Evolutionary conservation across 64 coral and sea anemone genomes (phyloP).

Genomic region (Pachyseris speciosa): DNA sequence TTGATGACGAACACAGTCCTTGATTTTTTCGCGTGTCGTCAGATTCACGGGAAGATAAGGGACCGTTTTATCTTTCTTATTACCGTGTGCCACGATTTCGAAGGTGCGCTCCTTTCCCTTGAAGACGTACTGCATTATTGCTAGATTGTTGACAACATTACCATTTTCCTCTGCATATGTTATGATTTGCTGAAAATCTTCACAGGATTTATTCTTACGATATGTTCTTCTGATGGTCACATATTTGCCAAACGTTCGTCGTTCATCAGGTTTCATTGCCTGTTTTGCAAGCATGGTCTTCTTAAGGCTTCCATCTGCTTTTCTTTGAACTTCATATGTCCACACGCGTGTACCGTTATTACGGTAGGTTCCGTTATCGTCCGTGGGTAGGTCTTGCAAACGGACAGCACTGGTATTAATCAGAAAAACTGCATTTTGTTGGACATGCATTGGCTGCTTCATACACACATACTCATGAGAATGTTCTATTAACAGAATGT

Average conservation of each 20-base stretch:
- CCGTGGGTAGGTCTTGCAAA: conserved; percentile 60
- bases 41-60: conserved; percentile 66
- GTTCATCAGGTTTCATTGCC: conserved; percentile 9
- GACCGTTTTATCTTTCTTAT: conserved; percentile 68
- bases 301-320: conserved; percentile 32
- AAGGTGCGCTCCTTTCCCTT: conserved; percentile 59
- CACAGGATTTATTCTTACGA: conserved; percentile 55
- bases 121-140: conserved; percentile 53
- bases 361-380: conserved; percentile 69
- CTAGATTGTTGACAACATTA: conserved; percentile 36
- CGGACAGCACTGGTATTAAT: conserved; percentile 55
- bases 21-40: conserved; percentile 49
- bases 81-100: conserved; percentile 34
- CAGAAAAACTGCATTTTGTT: conserved; percentile 69
- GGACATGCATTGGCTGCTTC: conserved; percentile 68
- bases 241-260: conserved; percentile 23
- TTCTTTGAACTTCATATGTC: conserved; percentile 47
- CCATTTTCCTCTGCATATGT: conserved; percentile 38
- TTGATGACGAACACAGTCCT: conserved; percentile 24
- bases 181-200: conserved; percentile 65
- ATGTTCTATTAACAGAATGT: conserved; percentile 67
- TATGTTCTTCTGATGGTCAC: conserved; percentile 63
- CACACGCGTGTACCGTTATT: conserved; percentile 53
- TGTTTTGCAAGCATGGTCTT: conserved; percentile 25
- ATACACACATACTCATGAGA: conserved; percentile 37